These are phyloP conservation scores for Bombycilla garrulus DNA, from an alignment of 2,113 vertebrate species.

Conservation along the genomic window DNA sequence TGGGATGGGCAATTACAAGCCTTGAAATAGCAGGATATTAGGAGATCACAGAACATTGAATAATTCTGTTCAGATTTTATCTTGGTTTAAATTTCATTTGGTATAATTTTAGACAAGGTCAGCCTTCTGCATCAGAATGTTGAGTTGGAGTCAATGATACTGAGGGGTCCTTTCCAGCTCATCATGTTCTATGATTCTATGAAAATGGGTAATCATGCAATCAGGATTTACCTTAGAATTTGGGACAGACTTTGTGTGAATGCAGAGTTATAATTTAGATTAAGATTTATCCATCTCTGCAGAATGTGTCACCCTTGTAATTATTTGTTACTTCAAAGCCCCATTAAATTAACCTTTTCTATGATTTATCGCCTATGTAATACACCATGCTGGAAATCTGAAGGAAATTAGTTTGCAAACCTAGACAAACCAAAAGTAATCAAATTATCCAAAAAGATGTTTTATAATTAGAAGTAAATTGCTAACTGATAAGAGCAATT, in stretches of 20 bases:
- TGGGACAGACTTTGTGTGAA: not conserved
- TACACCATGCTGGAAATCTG: not conserved
- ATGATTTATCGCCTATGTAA: not conserved
- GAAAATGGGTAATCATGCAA: not conserved
- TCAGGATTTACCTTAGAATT: not conserved
- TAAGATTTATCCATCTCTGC: not conserved
- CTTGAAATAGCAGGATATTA: not conserved
- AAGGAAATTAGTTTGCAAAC: not conserved
- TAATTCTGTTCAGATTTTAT: not conserved
- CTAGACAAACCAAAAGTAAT: not conserved
- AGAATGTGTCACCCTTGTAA: not conserved
- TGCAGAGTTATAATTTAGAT: not conserved
- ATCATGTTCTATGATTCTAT: not conserved
- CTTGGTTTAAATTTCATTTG: not conserved
- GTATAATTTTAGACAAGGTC: not conserved
- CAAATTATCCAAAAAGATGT: not conserved
- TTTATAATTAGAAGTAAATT: slow-evolving; percentile 10
- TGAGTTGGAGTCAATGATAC: not conserved
- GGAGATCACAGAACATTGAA: not conserved
- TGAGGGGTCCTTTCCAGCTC: not conserved
- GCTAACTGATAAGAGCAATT: not conserved
- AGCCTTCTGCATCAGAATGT: not conserved
- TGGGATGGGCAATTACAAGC: not conserved
- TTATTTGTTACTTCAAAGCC: not conserved
- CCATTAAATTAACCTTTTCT: not conserved